Evolutionary conservation across 2,113 vertebrate genomes (phyloP), one percentile per base, ranked within the genome.

Genomic region (Entelurus aequoreus): DNA sequence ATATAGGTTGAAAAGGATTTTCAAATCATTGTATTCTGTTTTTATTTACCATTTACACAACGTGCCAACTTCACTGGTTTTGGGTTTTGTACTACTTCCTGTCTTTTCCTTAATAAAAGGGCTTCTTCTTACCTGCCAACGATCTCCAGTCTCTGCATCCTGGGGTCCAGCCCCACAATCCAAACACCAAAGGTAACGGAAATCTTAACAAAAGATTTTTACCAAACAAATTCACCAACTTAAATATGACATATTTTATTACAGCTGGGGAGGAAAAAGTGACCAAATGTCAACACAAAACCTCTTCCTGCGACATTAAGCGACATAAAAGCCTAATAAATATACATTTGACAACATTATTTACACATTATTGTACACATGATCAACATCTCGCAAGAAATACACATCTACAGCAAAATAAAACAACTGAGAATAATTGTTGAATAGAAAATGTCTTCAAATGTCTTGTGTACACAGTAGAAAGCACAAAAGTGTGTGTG

Each of bases 381-480:
- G 48, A 76, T 71, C 69, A 38, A 63, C 73, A 79, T 73, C 71
- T 74, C 68, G 66, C 65, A 73, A 69, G 66, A 71, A 67, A 67
- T 72, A 60, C 48, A 63, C 54, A 81, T 69, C 74, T 83, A 81
- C 69, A 81, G 58, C 71, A 76, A 84, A 77, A 83, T 79, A 87
- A 70, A 78, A 86, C 69, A 67, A 74, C 7, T 61, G 62, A 80
- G 44, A 76, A 78, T 71, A 76, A 75, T 84, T 79, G 80, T 70
- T 67, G 79, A 80, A 86, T 78, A 84, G 81, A 81, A 80, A 82
- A 83, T 74, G 77, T 80, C 72, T 87, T 86, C 64, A 84, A 80
- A 81, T 83, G 81, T 83, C 77, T 84, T 62, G 63, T 79, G 80
- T 84, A 85, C 84, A 90, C 89, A 90, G 89, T 90, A 90, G 89